Conservation (phyloP, 2,888 invertebrate species). For the Homarus gammarus region DNA sequence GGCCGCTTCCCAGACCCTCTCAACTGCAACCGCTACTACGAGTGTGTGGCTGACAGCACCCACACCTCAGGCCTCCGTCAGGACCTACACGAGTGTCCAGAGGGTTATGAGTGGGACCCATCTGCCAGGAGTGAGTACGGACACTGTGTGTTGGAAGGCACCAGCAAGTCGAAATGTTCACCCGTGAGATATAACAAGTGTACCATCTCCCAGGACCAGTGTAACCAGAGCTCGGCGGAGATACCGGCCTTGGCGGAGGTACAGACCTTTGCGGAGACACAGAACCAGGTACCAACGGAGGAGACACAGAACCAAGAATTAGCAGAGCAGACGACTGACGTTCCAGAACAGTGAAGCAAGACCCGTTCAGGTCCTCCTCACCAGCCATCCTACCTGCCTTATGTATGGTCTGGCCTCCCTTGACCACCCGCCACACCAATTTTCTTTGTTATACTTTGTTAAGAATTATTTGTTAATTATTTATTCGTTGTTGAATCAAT, state of each 20-base stretch:
- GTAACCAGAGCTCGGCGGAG: not conserved
- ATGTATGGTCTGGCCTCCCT: too few relatives aligned
- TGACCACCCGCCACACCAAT: too few relatives aligned
- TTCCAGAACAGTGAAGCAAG: too few relatives aligned
- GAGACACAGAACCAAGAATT: too few relatives aligned
- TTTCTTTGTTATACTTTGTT: too few relatives aligned
- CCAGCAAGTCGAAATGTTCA: conserved; percentile 4
- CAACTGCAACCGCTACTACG: conserved; percentile 93
- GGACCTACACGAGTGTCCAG: conserved; percentile 49
- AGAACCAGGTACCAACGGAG: too few relatives aligned
- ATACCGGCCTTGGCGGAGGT: not conserved
- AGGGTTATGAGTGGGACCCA: conserved; percentile 60
- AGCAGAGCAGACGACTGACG: too few relatives aligned
- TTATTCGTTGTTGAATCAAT: too few relatives aligned
- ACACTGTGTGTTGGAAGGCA: conserved; percentile 42
- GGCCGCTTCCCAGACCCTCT: conserved; percentile 89
- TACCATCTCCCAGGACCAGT: conserved; percentile 18
- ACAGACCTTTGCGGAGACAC: too few relatives aligned
- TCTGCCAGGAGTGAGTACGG: conserved; percentile 27
- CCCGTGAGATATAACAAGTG: conserved; percentile 50
- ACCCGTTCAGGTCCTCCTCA: too few relatives aligned
- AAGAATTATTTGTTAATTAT: too few relatives aligned
- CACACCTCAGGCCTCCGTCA: conserved; percentile 79
- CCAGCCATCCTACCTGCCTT: too few relatives aligned
- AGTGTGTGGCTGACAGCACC: conserved; percentile 86